These are phyloP conservation scores for Hydropsyche tenuis DNA, from an alignment of 1,140 invertebrate genomes.

Conservation along the genomic window DNA sequence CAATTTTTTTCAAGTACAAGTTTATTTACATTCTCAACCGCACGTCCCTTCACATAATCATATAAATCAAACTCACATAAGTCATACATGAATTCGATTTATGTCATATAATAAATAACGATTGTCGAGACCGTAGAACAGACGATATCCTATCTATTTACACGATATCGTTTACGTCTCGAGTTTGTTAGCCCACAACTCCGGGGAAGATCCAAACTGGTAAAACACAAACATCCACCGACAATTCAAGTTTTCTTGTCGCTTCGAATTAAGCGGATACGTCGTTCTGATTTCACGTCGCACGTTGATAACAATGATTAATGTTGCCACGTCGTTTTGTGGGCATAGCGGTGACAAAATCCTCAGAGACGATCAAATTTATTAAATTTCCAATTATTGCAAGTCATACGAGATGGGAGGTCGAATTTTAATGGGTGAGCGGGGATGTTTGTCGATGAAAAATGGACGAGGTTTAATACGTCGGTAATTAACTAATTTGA, in stretches of 20 bases:
- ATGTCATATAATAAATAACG: too few relatives aligned
- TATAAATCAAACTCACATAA: too few relatives aligned
- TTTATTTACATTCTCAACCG: too few relatives aligned
- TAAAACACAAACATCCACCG: neutral
- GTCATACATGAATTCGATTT: too few relatives aligned
- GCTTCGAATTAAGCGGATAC: neutral
- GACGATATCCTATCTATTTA: too few relatives aligned
- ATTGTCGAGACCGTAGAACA: too few relatives aligned
- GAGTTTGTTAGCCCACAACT: too few relatives aligned
- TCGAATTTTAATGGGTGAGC: neutral
- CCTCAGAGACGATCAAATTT: neutral
- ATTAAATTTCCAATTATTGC: neutral
- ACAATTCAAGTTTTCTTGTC: conserved; percentile 15
- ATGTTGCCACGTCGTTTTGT: neutral
- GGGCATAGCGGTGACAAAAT: neutral
- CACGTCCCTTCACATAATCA: too few relatives aligned
- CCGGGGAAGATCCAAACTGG: too few relatives aligned
- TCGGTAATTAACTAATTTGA: conserved; percentile 21
- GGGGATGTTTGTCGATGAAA: too few relatives aligned
- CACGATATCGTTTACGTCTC: too few relatives aligned
- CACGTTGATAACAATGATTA: neutral
- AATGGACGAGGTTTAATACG: neutral
- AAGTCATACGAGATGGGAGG: neutral
- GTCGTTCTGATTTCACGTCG: neutral
- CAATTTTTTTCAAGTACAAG: too few relatives aligned